Evolutionary conservation across 2,797 vertebrate species (phyloP).

Genomic region (Chiloscyllium punctatum): DNA sequence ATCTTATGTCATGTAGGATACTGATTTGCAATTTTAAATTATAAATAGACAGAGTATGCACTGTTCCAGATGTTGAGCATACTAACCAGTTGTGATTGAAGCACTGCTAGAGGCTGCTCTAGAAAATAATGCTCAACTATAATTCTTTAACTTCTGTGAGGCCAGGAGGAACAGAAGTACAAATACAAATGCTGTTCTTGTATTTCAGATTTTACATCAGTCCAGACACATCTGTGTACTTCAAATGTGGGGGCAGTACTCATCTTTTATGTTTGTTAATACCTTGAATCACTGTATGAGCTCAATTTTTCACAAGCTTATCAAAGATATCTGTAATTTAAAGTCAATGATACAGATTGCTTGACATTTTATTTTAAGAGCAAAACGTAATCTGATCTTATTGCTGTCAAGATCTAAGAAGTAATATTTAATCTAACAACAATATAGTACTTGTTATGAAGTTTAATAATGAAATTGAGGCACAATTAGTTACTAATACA

Average conservation of each 20-base stretch:
- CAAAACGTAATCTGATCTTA: background rate
- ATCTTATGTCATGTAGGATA: background rate
- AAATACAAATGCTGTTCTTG: background rate
- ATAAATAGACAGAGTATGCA: background rate
- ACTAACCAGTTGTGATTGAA: background rate
- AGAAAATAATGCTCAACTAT: background rate
- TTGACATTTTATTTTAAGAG: constrained; percentile 10
- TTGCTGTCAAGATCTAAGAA: background rate
- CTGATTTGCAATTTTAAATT: background rate
- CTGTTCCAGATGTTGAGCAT: background rate
- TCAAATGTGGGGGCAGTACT: background rate
- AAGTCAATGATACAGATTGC: background rate
- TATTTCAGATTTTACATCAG: background rate
- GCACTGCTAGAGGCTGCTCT: background rate
- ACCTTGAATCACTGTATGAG: background rate
- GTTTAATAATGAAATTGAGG: background rate
- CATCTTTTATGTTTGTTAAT: background rate
- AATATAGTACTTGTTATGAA: background rate
- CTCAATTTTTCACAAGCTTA: background rate
- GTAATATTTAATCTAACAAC: background rate
- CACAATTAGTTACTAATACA: constrained; percentile 14
- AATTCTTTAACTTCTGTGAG: background rate
- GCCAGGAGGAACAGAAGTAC: background rate
- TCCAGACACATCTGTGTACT: background rate
- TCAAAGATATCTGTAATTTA: background rate